A percentile compares a stretch with the other conserved stretches of the same genome.
These are phyloP conservation scores for Prenolepis imparis DNA, from an alignment of 2,888 invertebrate genomes.

Conservation along the genomic window DNA sequence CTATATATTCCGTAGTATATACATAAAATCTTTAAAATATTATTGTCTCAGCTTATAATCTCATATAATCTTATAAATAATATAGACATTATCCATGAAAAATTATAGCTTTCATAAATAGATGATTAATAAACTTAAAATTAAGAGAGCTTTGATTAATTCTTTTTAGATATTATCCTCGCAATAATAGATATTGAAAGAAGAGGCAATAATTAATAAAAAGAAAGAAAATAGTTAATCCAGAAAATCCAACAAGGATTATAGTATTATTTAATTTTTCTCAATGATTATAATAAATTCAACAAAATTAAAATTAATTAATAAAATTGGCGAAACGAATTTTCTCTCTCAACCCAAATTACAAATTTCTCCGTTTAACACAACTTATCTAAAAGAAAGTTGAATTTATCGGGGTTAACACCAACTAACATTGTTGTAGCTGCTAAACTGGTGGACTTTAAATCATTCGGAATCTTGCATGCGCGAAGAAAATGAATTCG, in stretches of 20 bases:
- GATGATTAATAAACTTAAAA: background rate
- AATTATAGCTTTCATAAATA: background rate
- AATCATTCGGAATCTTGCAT: slow-evolving; percentile 48
- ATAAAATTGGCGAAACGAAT: background rate
- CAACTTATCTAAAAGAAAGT: slow-evolving; percentile 16
- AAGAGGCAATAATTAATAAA: background rate
- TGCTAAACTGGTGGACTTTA: slow-evolving; percentile 28
- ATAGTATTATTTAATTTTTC: too few species aligned
- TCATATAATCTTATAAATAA: background rate
- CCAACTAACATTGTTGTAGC: slow-evolving; percentile 25
- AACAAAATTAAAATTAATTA: background rate
- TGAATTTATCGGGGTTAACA: slow-evolving; percentile 39
- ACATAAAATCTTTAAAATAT: background rate
- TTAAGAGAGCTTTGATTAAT: background rate
- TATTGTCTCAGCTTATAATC: background rate
- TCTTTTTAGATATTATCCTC: background rate
- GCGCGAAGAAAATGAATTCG: slow-evolving; percentile 52
- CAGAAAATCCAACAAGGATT: background rate
- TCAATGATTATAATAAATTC: background rate
- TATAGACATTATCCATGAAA: background rate
- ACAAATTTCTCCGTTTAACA: slow-evolving; percentile 6
- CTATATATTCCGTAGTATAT: background rate
- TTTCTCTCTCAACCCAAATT: background rate
- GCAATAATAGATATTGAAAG: background rate
- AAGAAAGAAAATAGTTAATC: background rate